Conservation (phyloP, 2,888 invertebrate species). For the Pollenia labialis region DNA sequence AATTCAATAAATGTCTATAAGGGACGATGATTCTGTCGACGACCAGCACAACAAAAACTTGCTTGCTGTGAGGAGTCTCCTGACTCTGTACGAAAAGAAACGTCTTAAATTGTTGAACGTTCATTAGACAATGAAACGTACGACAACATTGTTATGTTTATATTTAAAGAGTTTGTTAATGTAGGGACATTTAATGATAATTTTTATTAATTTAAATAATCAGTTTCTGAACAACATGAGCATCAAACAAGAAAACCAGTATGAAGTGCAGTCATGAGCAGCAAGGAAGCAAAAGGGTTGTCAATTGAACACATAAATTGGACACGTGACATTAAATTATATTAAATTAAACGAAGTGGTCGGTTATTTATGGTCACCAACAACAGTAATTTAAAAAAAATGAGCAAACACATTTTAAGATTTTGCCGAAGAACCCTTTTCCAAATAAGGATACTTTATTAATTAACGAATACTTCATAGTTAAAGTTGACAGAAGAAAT, state of each 20-base stretch:
- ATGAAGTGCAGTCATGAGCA: neutral
- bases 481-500: neutral
- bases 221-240: conserved; percentile 30
- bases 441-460: neutral
- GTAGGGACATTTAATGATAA: conserved; percentile 43
- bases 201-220: conserved; percentile 61
- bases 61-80: neutral
- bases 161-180: conserved; percentile 21
- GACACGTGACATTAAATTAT: conserved; percentile 58
- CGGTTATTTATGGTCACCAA: conserved; percentile 53
- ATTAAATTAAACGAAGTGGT: conserved; percentile 63
- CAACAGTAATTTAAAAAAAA: conserved; percentile 21
- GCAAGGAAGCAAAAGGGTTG: conserved; percentile 25
- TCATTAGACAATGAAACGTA: neutral
- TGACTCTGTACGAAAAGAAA: neutral
- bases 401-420: neutral
- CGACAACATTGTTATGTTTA: conserved; percentile 37
- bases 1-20: conserved; percentile 69
- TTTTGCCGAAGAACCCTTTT: conserved; percentile 19
- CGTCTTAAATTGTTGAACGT: conserved; percentile 24
- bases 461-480: neutral
- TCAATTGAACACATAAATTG: conserved; percentile 41
- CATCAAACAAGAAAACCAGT: neutral
- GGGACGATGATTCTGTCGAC: conserved; percentile 19
- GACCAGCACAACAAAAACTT: conserved; percentile 1